Base-by-base conservation (phyloP, 2,888 invertebrate genomes). In the Tetheella fluctuosa region DNA sequence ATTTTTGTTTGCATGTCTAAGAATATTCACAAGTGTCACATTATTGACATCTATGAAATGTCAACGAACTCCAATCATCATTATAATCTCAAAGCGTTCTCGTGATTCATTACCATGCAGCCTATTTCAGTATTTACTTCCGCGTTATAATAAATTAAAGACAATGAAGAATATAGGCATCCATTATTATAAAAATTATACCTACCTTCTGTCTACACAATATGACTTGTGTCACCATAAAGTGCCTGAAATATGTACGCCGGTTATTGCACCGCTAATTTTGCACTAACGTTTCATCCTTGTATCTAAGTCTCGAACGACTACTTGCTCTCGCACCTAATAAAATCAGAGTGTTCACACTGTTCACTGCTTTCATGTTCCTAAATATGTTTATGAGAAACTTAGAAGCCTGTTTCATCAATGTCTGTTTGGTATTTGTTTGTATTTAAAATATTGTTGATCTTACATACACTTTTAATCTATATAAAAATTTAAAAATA, bases 221-320 rank as follows among this genome's bases (percentile, higher is more conserved):
- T 67, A 67, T 64, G 71, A 72, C 69, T 62, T 68, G 62, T 76
- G 80, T 74, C 79, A 80, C 67, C 69, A 77, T 86, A 84, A 86
- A 86, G 79, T 83, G 81, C 64, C 66, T 84, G 82, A 86, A 81
- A 84, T 87, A 85, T 82, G 77, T 55, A 34, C 64, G 69, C 61
- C 77, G 83, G 85, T 83, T 85, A 85, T 84, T 83, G 83, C 84
- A 80, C 81, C 71, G 80, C 82, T 86, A 86, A 86, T 86, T 86
- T 79, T 74, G 77, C 66, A 70, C 75, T 73, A 80, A 59, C 80
- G 76, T 81, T 79, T 80, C 82, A 82, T 83, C 77, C 73, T 71
- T 76, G 78, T 75, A 76, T 79, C 78, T 76, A 63, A 73, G 71
- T 77, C 81, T 79, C 74, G 66, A n/a, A 68, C 65, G 66, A 71